Evolutionary conservation across 2,797 vertebrate species (phyloP), one percentile per base, ranked within the genome.

Genomic region (Pseudotriccus pelzelni): DNA sequence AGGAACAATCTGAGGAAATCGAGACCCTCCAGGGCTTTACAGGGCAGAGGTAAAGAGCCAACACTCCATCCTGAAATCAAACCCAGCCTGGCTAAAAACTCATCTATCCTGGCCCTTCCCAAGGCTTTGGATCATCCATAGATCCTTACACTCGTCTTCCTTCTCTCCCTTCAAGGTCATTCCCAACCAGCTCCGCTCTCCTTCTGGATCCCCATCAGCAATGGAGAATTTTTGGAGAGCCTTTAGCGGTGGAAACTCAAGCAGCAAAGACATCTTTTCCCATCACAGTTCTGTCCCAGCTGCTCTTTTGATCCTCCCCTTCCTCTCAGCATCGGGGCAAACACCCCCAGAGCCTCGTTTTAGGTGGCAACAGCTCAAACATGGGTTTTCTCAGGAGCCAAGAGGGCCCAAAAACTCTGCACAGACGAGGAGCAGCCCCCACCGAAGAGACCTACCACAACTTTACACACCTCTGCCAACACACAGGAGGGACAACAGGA

Each of bases 141-240:
- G 3, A 12, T 12, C 41, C 16, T n/a, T 1, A 1, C 20, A 46
- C 0, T 28, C 15, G 0, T 9, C 18, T 13, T 10, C 6, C 15
- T 4, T 68, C 23, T 39, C 37, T 13, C 41, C 49, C 23, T 72
- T 75, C n/a, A 8, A 56, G 39, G 18, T 37, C 46, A 18, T 56
- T 68, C 72, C 58, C 50, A 59, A 5, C 4, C 30, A 72, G 18
- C 41, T 15, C 9, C 17, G 32, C 80, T 55, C 55, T 83, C 47
- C 13, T 52, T 69, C n/a, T 32, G 9, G 5, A 30, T 46, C n/a
- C 74, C 67, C 47, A 60, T 3, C 9, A 66, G 28, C 50, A 87
- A 30, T 6, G 9, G 27, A 3, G 44, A 37, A 75, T 24, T 44
- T 47, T 11, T 78, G 52, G 69, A 77, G 22, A 52, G 10, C 43